phyloP scores from a whole-genome alignment of 2,113 vertebrate genomes.

The Cepphus grylle region DNA sequence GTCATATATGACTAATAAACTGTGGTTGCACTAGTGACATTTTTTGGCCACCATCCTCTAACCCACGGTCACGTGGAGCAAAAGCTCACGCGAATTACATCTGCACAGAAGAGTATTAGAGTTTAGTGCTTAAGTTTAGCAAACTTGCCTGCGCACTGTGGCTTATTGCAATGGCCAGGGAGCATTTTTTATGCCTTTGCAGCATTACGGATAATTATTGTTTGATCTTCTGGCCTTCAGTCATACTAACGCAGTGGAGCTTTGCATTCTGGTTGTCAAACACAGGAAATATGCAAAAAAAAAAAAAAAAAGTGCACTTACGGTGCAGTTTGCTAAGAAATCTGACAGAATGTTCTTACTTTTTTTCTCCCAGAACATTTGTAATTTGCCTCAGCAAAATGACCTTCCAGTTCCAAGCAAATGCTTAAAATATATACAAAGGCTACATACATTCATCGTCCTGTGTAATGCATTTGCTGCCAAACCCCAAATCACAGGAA shows the following conservation, averaged over 20 bases:
- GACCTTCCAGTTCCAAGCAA: not conserved
- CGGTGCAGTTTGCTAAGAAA: not conserved
- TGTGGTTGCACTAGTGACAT: not conserved
- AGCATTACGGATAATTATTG: not conserved
- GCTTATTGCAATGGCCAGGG: not conserved
- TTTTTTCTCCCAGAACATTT: not conserved
- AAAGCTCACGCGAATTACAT: not conserved
- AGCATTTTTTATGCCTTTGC: not conserved
- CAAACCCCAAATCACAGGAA: constrained; percentile 21
- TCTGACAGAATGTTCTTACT: not conserved
- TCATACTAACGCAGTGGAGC: not conserved
- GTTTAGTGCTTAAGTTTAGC: not conserved
- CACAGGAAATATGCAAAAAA: not conserved
- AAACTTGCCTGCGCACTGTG: not conserved
- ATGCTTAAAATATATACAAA: not conserved
- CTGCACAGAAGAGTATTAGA: not conserved
- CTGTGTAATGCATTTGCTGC: not conserved
- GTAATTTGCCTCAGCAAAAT: not conserved
- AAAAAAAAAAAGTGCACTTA: not conserved
- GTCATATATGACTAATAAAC: not conserved
- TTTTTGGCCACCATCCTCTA: not conserved
- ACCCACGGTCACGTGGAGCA: not conserved
- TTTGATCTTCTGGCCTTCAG: not conserved
- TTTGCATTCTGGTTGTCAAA: not conserved
- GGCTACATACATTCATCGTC: not conserved